These are phyloP conservation scores for Pherbina coryleti DNA, from an alignment of 2,888 invertebrate genomes.

Conservation along the genomic window DNA sequence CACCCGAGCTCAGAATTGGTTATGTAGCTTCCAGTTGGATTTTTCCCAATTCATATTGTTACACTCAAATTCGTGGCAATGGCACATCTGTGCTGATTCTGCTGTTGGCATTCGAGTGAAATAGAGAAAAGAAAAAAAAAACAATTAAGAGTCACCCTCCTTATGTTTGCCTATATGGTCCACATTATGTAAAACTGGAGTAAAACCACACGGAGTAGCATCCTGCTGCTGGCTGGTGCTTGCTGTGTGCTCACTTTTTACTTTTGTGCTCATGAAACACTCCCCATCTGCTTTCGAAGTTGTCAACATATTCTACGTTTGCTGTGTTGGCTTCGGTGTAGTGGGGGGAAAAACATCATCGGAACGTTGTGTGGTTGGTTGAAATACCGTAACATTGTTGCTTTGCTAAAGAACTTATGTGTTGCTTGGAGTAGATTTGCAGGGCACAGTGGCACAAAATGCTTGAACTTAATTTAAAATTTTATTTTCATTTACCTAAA, in stretches of 20 bases:
- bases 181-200: conserved; percentile 48
- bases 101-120: conserved; percentile 45
- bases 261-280: conserved; percentile 48
- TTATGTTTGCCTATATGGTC: conserved; percentile 15
- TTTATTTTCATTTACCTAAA: neutral
- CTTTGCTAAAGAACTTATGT: neutral
- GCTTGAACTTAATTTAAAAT: neutral
- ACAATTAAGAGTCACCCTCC: conserved; percentile 30
- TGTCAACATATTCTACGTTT: conserved; percentile 69
- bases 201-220: conserved; percentile 26
- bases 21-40: conserved; percentile 57
- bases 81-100: conserved; percentile 68
- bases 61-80: conserved; percentile 65
- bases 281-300: conserved; percentile 68
- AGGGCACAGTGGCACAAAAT: neutral
- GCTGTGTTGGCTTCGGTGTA: conserved; percentile 57
- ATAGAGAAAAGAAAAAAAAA: neutral
- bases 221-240: conserved; percentile 48
- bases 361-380: conserved; percentile 62
- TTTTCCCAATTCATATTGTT: conserved; percentile 63
- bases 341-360: conserved; percentile 48
- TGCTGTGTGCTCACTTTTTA: conserved; percentile 34
- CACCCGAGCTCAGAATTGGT: conserved; percentile 44
- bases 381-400: neutral
- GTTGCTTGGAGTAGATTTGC: neutral